Percentiles rank a stretch among this genome's conserved stretches.
Conservation (phyloP, 64 coral and sea anemone species). For the Platygyra sinensis region DNA sequence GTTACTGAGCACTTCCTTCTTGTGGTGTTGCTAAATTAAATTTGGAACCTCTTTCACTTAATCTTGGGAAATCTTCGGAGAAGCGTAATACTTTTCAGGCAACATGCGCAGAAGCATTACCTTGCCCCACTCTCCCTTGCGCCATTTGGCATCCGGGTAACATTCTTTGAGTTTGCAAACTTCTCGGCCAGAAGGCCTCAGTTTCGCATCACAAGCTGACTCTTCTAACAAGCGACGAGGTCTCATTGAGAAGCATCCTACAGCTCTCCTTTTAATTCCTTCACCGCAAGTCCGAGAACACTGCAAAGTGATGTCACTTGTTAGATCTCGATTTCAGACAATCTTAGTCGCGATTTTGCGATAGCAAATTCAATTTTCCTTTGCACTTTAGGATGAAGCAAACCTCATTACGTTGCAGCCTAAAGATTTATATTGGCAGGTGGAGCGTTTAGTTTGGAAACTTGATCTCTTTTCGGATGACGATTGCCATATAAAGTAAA, state of each 20-base stretch:
- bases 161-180: conserved; percentile 42
- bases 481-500: no score
- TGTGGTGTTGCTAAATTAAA: no score
- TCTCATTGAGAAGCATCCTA: conserved; percentile 29
- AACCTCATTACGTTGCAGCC: no score
- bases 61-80: no score
- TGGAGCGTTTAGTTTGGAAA: no score
- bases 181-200: conserved; percentile 9
- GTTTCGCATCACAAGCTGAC: conserved; percentile 12
- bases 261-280: conserved; percentile 46
- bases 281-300: conserved; percentile 58
- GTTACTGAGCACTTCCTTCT: no score
- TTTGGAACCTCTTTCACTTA: no score
- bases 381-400: no score
- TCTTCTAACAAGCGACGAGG: background rate
- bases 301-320: conserved; percentile 20
- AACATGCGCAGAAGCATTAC: background rate
- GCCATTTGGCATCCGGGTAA: conserved; percentile 33
- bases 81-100: background rate
- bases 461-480: no score
- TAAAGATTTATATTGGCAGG: no score
- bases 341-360: no score
- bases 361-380: no score
- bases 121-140: conserved; percentile 51
- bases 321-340: background rate